A percentile compares a stretch with the other conserved stretches of the same genome.
phyloP scores from a whole-genome alignment of 92 coral and sea anemone species.

The Desmophyllum pertusum region DNA sequence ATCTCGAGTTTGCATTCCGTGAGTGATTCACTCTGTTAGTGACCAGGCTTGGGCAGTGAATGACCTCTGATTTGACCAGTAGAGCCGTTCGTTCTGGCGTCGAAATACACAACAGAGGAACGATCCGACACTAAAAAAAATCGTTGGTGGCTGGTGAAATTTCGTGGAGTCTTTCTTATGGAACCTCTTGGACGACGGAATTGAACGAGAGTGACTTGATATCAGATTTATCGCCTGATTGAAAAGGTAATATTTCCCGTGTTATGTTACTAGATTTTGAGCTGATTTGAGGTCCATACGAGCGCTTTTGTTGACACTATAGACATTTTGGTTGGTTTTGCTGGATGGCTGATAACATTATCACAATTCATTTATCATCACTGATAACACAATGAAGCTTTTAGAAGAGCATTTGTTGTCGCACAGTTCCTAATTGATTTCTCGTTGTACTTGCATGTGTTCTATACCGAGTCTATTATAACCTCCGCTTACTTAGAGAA shows the following conservation, averaged over 20 bases:
- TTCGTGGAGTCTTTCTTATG: not conserved
- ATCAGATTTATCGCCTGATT: conserved; percentile 41
- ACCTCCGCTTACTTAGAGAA: not conserved
- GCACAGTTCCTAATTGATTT: conserved; percentile 6
- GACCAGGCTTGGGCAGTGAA: not conserved
- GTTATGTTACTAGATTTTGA: conserved; percentile 38
- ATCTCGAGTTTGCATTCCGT: conserved; percentile 45
- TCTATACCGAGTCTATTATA: not conserved
- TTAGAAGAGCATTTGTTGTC: conserved; percentile 31
- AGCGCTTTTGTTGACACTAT: conserved; percentile 17
- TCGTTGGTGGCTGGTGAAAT: not conserved
- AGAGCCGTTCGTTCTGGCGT: conserved; percentile 8
- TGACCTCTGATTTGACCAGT: conserved; percentile 6
- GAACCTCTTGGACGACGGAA: conserved; percentile 15
- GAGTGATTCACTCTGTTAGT: conserved; percentile 15
- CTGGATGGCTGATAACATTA: conserved; percentile 48
- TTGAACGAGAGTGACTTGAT: conserved; percentile 29
- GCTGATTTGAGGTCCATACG: conserved; percentile 27
- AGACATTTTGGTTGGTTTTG: conserved; percentile 40
- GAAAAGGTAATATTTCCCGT: conserved; percentile 48
- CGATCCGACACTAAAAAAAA: not conserved
- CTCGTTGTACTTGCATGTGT: not conserved
- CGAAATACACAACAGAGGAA: not conserved
- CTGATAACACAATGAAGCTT: conserved; percentile 43
- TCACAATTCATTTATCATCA: conserved; percentile 38